These are phyloP conservation scores for Oriolus oriolus DNA, from an alignment of 2,113 vertebrate genomes.

Conservation along the genomic window DNA sequence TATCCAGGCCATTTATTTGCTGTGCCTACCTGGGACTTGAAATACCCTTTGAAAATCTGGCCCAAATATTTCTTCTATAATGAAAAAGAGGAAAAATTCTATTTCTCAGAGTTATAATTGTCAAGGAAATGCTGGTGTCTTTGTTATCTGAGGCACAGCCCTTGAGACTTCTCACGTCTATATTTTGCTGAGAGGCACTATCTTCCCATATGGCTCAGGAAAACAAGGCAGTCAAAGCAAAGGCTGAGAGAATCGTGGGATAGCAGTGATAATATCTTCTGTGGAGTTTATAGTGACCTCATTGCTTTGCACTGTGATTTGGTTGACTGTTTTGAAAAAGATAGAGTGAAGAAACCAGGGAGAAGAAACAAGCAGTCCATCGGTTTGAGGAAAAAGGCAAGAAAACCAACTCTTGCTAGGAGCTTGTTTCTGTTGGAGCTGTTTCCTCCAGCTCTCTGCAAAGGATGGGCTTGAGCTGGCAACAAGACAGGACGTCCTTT, in stretches of 20 bases:
- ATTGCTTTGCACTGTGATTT: background rate
- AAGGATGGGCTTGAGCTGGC: background rate
- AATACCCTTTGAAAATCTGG: background rate
- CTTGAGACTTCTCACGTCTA: background rate
- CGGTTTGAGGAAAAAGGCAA: background rate
- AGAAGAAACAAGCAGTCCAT: background rate
- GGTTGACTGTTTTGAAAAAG: background rate
- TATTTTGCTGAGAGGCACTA: background rate
- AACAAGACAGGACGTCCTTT: rapidly evolving
- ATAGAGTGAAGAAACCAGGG: background rate
- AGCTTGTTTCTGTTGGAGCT: background rate
- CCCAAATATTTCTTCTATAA: background rate
- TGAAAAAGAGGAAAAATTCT: background rate
- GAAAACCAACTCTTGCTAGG: background rate
- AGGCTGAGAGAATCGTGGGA: background rate
- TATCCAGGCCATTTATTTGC: background rate
- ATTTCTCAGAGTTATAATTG: background rate
- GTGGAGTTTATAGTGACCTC: background rate
- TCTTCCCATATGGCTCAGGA: background rate
- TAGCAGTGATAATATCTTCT: background rate
- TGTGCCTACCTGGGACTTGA: background rate
- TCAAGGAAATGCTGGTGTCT: background rate
- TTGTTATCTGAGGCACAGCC: background rate
- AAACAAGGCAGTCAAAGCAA: slow-evolving; percentile 13
- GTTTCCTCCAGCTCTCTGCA: background rate